Evolutionary conservation across 2,888 invertebrate species (phyloP), one percentile per base, ranked within the genome.

Genomic region (Acronicta aceris): DNA sequence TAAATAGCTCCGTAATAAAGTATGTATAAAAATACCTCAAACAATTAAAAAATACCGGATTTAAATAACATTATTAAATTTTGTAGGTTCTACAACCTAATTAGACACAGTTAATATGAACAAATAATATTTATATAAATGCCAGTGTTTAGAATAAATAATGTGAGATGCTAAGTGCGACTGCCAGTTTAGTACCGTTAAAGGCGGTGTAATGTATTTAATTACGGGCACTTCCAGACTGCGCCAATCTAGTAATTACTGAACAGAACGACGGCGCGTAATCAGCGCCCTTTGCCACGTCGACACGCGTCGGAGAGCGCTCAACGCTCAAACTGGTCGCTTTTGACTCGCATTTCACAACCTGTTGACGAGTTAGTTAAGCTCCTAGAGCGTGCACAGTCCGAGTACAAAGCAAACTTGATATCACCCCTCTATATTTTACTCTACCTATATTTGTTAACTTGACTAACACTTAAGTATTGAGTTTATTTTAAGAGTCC

Each of bases 291-390:
- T 92, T 92, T 91, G 89, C 86, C 81, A 81, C 83, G 84, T 85
- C 86, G 86, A 86, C 88, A 89, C 89, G 87, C 87, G 87, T 83
- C 85, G 77, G 84, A 87, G 89, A 86, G 88, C 86, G 86, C 87
- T 89, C 81, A 68, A 81, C 82, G 83, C 84, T 88, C 79, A 81
- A 83, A 87, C 86, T 78, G 85, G 78, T 79, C 81, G 86, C 91
- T 88, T 91, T 91, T 88, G 87, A 91, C 84, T 88, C 78, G 82
- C 84, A 91, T 92, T 93, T 92, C 88, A 89, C 91, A 90, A 93
- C 92, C 92, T 93, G 93, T 93, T 93, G 92, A 93, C 90, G 85
- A 89, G 88, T 91, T 86, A 89, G 89, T 89, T 85, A 86, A 90
- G 83, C 88, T 86, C 81, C 84, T 86, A 83, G 81, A 87, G 85